Evolutionary conservation across 2,113 vertebrate genomes (phyloP).

Genomic region (Poicephalus meyeri): DNA sequence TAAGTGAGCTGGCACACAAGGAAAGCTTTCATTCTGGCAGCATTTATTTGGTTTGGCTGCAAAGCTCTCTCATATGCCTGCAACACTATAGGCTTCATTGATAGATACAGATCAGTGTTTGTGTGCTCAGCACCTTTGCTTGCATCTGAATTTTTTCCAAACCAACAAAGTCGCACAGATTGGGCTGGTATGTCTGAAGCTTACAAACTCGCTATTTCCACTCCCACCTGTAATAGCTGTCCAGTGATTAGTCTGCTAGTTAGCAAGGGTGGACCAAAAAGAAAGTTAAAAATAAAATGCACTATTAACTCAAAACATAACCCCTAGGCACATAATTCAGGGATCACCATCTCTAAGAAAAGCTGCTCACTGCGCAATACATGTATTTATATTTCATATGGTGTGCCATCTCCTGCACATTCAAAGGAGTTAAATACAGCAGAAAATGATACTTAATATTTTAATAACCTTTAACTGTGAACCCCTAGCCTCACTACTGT

Average conservation of each 20-base stretch:
- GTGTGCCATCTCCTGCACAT: neutral
- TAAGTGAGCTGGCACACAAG: neutral
- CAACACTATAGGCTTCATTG: neutral
- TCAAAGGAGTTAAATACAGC: slow-evolving; percentile 5
- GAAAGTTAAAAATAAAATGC: neutral
- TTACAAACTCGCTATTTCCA: neutral
- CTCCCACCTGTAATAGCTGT: neutral
- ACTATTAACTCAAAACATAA: slow-evolving; percentile 15
- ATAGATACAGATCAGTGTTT: slow-evolving; percentile 27
- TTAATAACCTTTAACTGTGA: slow-evolving; percentile 36
- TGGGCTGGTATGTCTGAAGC: neutral
- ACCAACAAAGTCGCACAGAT: neutral
- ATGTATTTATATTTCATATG: neutral
- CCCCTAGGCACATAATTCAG: neutral
- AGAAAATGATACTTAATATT: slow-evolving; percentile 57
- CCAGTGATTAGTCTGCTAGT: slow-evolving; percentile 17
- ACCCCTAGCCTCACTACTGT: neutral
- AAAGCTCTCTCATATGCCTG: neutral
- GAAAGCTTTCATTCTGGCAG: neutral
- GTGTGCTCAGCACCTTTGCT: slow-evolving; percentile 17
- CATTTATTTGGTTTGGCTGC: slow-evolving; percentile 42
- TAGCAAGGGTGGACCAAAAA: slow-evolving; percentile 30
- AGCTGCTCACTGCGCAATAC: neutral
- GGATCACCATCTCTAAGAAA: slow-evolving; percentile 41
- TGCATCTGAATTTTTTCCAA: slow-evolving; percentile 22